phyloP scores from a whole-genome alignment of 1,140 invertebrate genomes.

The Sycophila sp. region DNA sequence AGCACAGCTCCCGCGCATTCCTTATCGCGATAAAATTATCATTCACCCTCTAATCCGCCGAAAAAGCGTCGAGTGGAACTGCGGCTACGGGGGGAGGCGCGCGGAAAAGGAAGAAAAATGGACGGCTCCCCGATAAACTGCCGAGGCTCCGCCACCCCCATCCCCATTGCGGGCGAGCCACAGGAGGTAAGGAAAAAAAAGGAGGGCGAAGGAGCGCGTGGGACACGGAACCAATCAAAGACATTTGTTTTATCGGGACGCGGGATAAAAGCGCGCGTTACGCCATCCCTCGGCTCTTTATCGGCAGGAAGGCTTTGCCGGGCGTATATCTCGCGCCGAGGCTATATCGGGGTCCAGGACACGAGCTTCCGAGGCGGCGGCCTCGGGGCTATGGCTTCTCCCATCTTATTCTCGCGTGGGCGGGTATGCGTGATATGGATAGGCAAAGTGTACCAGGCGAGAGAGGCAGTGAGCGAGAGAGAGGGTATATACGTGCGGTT shows the following conservation, averaged over 20 bases:
- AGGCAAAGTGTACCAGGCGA: conserved; percentile 45
- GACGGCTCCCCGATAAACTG: conserved; percentile 27
- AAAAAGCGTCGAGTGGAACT: neutral
- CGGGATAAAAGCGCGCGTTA: conserved; percentile 8
- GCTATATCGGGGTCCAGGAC: neutral
- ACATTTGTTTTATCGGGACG: conserved; percentile 44
- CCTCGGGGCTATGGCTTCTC: conserved; percentile 55
- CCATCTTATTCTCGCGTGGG: conserved; percentile 52
- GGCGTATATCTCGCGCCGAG: neutral
- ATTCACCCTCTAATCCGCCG: conserved; percentile 28
- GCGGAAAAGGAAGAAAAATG: conserved; percentile 25
- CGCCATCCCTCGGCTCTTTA: conserved; percentile 3
- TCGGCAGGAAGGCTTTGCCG: neutral
- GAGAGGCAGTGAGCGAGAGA: neutral
- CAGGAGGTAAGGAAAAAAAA: neutral
- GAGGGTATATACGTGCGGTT: neutral
- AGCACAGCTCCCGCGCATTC: too few species aligned
- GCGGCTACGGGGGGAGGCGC: neutral
- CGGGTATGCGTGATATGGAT: conserved; percentile 54
- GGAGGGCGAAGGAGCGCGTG: neutral
- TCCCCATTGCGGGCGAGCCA: too few species aligned
- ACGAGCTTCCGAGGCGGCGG: conserved; percentile 25
- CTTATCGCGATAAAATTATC: conserved; percentile 23
- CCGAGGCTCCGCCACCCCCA: neutral
- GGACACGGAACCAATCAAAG: conserved; percentile 44